Base-by-base conservation (phyloP, 2,797 vertebrate genomes). In the Pygocentrus nattereri region DNA sequence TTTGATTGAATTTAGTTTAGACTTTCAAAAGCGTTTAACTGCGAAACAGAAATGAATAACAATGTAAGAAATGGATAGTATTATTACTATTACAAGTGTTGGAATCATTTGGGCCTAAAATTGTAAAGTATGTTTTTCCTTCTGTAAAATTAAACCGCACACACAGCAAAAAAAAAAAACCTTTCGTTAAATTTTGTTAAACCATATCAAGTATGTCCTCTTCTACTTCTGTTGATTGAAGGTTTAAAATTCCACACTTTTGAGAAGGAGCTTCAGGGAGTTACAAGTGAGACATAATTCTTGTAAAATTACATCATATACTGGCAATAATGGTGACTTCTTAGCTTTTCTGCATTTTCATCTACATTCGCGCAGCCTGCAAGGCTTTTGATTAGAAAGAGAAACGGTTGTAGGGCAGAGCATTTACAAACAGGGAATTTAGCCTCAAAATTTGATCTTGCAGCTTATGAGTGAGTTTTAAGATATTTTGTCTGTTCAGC, bases 401-500 rank as follows among this genome's bases (percentile, higher is more conserved):
- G 18, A 52, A 30, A 30, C 25, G 25, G 13, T 52, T 52, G 47
- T 71, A 31, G 47, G 69, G 47, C 25, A 52, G 27, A 27, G 49
- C 52, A 31, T 31, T 30, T 27, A 31, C 19, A 71, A 52, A 52
- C 47, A 3, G 12, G 69, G 47, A 71, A 27, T 71, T 50, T 50
- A 30, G 47, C 11, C 68, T 50, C 31, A 4, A 52, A 71, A 71
- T 71, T 71, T 27, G 25, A 71, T 71, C 68, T 50, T 18, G 25
- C 68, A 52, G 68, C 68, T 50, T 71, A 23, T 71, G 44, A 71
- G 21, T 4, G 25, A 27, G 23, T 27, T 50, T 50, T 71, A 21
- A 31, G 69, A 31, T 49, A 21, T 71, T 71, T 71, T 52, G 69
- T 30, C 25, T 71, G 69, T 52, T 71, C 69, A 71, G 69, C 69